phyloP scores from a whole-genome alignment of 2,113 vertebrate species.

The Solenodon paradoxus region DNA sequence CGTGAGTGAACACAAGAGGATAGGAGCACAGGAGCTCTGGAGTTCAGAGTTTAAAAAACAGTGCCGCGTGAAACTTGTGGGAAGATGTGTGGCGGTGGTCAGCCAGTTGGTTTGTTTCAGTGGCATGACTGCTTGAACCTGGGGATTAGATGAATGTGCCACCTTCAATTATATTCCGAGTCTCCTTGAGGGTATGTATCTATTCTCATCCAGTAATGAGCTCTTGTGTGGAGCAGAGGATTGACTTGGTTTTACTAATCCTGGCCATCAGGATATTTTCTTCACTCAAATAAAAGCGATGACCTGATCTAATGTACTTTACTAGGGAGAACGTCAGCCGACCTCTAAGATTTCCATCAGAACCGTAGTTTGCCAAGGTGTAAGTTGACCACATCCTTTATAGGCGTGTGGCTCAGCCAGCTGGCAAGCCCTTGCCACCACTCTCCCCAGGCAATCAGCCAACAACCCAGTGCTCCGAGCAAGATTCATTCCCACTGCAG shows the following conservation, averaged over 20 bases:
- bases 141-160: background rate
- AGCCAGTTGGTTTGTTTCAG: background rate
- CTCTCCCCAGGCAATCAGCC: conserved; percentile 62
- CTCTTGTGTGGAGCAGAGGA: background rate
- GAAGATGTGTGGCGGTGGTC: background rate
- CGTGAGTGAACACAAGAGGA: background rate
- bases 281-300: conserved; percentile 45
- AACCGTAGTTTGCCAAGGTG: conserved; percentile 67
- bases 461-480: background rate
- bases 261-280: conserved; percentile 10
- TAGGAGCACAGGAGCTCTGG: background rate
- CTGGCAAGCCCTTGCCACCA: conserved; percentile 42
- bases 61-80: background rate
- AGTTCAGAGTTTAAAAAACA: background rate
- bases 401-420: conserved; percentile 37
- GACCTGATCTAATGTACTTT: conserved; percentile 37
- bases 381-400: conserved; percentile 71
- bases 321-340: conserved; percentile 42
- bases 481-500: conserved; percentile 50
- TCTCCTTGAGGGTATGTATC: background rate
- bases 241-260: background rate
- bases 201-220: background rate
- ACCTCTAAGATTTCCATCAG: conserved; percentile 67
- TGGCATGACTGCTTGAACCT: background rate
- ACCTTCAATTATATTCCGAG: background rate